Base-by-base conservation (phyloP, 2,888 invertebrate species). In the Acrocera orbiculus region DNA sequence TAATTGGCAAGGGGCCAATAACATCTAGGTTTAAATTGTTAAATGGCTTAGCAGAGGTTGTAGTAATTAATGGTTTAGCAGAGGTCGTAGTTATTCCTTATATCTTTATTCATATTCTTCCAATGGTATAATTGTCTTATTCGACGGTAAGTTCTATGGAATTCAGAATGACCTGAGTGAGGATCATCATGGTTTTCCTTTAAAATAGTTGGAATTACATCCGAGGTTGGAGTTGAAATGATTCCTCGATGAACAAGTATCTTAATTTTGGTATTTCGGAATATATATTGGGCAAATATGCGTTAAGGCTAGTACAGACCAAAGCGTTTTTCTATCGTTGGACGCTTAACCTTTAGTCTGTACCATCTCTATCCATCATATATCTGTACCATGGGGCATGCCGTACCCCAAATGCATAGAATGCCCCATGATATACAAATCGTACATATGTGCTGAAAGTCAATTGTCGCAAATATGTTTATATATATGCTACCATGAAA, bases 211-310 rank as follows among this genome's bases (percentile, higher is more conserved):
- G 22, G 10, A 3, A 30, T 37, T 16, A 35, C 30, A 25, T 39
- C 37, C 10, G 24, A 15, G 7, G 16, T 29, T 10, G 11, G 19
- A 11, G 20, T 19, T 8, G 17, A 19, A 9, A 36, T 19, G 31
- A 16, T 35, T 27, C 26, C 32, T n/a, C 29, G 19, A 15, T 30
- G 35, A 25, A 40, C 24, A 10, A 28, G 15, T 15, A 40, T 32
- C n/a, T 24, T 36, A 13, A 39, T 32, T 13, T 28, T 15, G 5
- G 32, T 36, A 2, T 30, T 11, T 32, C 29, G 34, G 17, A 40
- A 40, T 17, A 40, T 32, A 22, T 40, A 40, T 8, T 19, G 19
- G n/a, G n/a, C n/a, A n/a, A n/a, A n/a, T n/a, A n/a, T n/a, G n/a
- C n/a, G n/a, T n/a, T n/a, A n/a, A n/a, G n/a, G n/a, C n/a, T n/a